Percentiles rank a stretch among this genome's conserved stretches.
Evolutionary conservation across 2,113 vertebrate species (phyloP).

Genomic region (Centropus unirufus): DNA sequence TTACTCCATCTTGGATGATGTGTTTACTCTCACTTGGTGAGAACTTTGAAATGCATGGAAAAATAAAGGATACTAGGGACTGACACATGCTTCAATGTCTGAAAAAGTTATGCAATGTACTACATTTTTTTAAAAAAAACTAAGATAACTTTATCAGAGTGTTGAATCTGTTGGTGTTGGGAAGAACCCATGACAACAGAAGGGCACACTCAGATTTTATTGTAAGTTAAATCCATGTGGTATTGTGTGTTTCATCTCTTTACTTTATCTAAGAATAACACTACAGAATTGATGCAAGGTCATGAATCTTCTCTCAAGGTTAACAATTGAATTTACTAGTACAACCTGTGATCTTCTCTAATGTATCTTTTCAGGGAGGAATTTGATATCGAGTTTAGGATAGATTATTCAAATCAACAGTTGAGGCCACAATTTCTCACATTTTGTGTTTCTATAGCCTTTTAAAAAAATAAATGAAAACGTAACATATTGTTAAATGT

Average conservation of each 20-base stretch:
- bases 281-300: not conserved
- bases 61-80: too few relatives aligned
- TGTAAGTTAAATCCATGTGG: not conserved
- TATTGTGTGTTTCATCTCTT: not conserved
- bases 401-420: not conserved
- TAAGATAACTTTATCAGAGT: too few relatives aligned
- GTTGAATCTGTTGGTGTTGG: not conserved
- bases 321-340: not conserved
- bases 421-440: not conserved
- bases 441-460: not conserved
- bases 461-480: not conserved
- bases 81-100: too few relatives aligned
- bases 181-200: not conserved
- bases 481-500: not conserved
- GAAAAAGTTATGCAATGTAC: too few relatives aligned
- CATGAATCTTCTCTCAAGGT: not conserved
- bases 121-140: too few relatives aligned
- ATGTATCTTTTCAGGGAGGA: not conserved
- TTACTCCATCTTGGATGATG: too few relatives aligned
- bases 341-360: not conserved
- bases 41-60: too few relatives aligned
- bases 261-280: not conserved
- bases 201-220: not conserved
- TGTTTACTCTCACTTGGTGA: too few relatives aligned
- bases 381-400: not conserved